Conservation (phyloP, 1,140 invertebrate species). For the Calliphora vicina region DNA sequence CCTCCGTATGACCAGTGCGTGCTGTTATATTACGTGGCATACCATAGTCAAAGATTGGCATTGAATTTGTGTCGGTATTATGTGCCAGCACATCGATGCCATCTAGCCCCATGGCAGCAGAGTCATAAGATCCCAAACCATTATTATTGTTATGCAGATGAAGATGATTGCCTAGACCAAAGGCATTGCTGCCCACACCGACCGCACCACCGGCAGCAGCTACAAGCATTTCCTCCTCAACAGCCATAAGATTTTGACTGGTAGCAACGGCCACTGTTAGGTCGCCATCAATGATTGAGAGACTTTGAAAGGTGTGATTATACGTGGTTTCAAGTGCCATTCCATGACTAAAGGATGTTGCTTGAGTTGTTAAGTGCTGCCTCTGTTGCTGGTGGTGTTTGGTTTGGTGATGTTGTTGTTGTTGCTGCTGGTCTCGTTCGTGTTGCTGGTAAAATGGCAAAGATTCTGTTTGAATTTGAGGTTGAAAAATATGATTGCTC, state of each 20-base stretch:
- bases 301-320: slow-evolving; percentile 55
- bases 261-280: neutral
- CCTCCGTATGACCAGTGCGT: slow-evolving; percentile 82
- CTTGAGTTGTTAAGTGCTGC: slow-evolving; percentile 36
- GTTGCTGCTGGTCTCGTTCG: neutral
- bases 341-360: slow-evolving; percentile 40
- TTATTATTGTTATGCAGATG: slow-evolving; percentile 37
- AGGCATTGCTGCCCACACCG: slow-evolving; percentile 43
- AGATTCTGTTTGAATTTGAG: neutral
- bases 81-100: slow-evolving; percentile 34
- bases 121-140: neutral
- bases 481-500: neutral
- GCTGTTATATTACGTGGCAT: slow-evolving; percentile 83
- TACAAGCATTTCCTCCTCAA: neutral
- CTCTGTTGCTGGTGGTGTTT: slow-evolving; percentile 35
- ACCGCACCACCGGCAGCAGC: neutral
- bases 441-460: slow-evolving; percentile 1
- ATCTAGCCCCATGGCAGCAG: slow-evolving; percentile 31
- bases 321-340: slow-evolving; percentile 48
- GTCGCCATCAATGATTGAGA: slow-evolving; percentile 46
- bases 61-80: neutral
- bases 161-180: slow-evolving; percentile 30
- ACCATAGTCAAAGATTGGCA: slow-evolving; percentile 74
- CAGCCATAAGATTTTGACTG: neutral
- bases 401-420: slow-evolving; percentile 23